A percentile compares a stretch with the other conserved stretches of the same genome.
These are phyloP conservation scores for Numenius arquata DNA, from an alignment of 2,113 vertebrate genomes.

Conservation along the genomic window DNA sequence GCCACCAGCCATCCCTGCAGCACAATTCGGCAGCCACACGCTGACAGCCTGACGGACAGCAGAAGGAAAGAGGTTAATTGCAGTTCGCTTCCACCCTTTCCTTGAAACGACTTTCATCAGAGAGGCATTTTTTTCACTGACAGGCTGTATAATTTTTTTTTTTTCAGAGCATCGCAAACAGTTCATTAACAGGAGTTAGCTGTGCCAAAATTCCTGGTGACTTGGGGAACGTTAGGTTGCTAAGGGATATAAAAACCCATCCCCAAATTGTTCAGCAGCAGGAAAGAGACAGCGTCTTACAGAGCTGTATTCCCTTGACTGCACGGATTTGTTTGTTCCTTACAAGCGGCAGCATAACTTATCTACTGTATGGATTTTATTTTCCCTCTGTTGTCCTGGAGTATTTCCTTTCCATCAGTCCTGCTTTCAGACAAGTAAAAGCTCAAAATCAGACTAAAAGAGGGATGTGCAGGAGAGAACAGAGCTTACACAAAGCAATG, in stretches of 20 bases:
- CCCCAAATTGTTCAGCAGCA: constrained; percentile 1
- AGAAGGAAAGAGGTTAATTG: constrained; percentile 28
- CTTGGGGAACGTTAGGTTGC: constrained; percentile 15
- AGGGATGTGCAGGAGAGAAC: not conserved
- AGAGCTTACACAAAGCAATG: not conserved
- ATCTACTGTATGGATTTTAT: not conserved
- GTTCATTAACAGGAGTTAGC: constrained; percentile 13
- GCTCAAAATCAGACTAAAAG: not conserved
- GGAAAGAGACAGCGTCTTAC: not conserved
- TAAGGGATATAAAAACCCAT: not conserved
- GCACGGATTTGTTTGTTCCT: not conserved
- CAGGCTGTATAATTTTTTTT: not conserved
- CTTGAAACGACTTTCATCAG: constrained; percentile 4
- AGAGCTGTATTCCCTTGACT: not conserved
- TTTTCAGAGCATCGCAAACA: not conserved
- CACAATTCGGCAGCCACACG: not conserved
- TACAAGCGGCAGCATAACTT: not conserved
- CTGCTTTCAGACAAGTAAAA: not conserved
- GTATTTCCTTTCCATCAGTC: not conserved
- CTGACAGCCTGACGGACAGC: not conserved
- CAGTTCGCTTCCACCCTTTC: constrained; percentile 22
- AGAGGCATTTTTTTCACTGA: not conserved
- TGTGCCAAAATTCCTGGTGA: constrained; percentile 32
- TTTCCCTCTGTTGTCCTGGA: not conserved
- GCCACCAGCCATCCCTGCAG: not conserved